A percentile compares a stretch with the other conserved stretches of the same genome.
phyloP scores from a whole-genome alignment of 2,888 invertebrate genomes.

The Drosophila setosimentum region DNA sequence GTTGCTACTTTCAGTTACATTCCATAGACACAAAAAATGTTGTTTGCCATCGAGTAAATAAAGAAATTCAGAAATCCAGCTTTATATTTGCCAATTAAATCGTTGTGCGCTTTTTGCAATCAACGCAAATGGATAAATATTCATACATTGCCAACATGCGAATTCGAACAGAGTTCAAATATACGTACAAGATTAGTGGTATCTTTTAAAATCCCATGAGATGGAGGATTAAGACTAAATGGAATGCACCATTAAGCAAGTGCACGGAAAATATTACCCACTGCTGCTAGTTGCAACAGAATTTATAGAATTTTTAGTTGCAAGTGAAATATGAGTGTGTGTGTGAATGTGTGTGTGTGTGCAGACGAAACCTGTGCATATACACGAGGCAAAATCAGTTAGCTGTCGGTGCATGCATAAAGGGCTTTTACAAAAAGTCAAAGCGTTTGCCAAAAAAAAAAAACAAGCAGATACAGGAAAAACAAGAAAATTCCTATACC shows the following conservation, averaged over 20 bases:
- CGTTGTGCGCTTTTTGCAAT: neutral
- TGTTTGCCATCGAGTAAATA: conserved; percentile 7
- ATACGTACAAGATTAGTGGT: too few species aligned
- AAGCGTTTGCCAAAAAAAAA: conserved; percentile 42
- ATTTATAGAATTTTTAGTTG: conserved; percentile 53
- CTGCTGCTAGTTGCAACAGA: conserved; percentile 16
- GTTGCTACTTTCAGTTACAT: neutral
- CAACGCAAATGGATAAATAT: neutral
- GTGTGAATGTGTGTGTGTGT: neutral
- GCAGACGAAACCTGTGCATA: conserved; percentile 5
- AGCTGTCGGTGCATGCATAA: conserved; percentile 60
- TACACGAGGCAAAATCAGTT: conserved; percentile 53
- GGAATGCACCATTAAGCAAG: conserved; percentile 23
- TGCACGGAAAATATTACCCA: conserved; percentile 14
- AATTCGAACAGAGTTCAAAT: neutral
- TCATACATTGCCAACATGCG: neutral
- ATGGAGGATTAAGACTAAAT: conserved; percentile 14
- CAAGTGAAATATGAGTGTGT: conserved; percentile 31
- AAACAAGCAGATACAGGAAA: too few species aligned
- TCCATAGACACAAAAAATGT: neutral
- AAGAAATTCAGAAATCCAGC: neutral
- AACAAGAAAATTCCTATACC: neutral
- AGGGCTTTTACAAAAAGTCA: conserved; percentile 53
- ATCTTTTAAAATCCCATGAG: neutral
- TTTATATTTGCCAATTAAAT: conserved; percentile 17